Base-by-base conservation (phyloP, 2,888 invertebrate genomes). In the Allygus modestus region DNA sequence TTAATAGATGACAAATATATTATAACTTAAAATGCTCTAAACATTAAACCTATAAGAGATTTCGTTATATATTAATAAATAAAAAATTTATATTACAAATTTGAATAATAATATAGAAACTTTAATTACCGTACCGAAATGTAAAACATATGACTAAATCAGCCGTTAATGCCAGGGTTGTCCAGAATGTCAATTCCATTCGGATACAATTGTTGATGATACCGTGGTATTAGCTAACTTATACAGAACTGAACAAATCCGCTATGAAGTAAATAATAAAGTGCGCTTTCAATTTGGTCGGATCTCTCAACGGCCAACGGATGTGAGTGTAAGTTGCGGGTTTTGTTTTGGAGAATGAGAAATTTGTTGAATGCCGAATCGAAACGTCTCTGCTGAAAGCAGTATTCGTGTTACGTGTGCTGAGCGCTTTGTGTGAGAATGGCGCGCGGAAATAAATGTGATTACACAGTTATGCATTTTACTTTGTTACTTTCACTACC, bases 161-260 rank as follows among this genome's bases (percentile, higher is more conserved):
- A n/a, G n/a, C n/a, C n/a, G n/a, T n/a, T n/a, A n/a, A n/a, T n/a
- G n/a, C n/a, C n/a, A n/a, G n/a, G n/a, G n/a, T n/a, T n/a, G n/a
- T n/a, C n/a, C n/a, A n/a, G n/a, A 54, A 54, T 54, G 5, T 23
- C 54, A 54, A 23, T 23, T 54, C 23, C 54, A 23, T 20, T 54
- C 54, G 54, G 54, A 12, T 46, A 9, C 17, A 12, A 17, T 54
- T 54, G 23, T 54, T 23, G 54, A 4, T 54, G 20, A 23, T 54
- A 54, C 23, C 23, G 15, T 23, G 23, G 54, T 2, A 5, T 23
- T 23, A 5, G 54, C 2, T 15, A 31, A 65, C 28, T 28, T 12
- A 7, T 5, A 65, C 65, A 65, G 28, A 54, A 54, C 54, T 23
- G 54, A 54, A 65, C 58, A 58, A 58, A 58, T 58, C 58, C 58